Base-by-base conservation (phyloP, 2,888 invertebrate species). In the Cantharis flavilabris region DNA sequence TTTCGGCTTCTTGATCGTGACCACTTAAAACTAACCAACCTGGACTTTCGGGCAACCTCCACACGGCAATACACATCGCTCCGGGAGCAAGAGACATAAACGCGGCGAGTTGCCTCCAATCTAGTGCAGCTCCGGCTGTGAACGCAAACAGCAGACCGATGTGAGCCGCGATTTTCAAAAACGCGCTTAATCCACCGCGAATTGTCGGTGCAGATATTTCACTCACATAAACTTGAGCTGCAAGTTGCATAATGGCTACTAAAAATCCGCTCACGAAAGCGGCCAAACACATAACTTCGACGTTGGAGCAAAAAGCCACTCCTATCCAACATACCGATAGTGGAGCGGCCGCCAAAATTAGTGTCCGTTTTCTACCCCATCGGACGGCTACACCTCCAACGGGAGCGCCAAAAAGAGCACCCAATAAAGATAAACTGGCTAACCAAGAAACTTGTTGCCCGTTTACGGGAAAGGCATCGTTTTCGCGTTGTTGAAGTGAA, bases 151-250 rank as follows among this genome's bases (percentile, higher is more conserved):
- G 90, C 13, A 97, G 94, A 28, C 97, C 97, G 33, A 95, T 91
- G 86, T 96, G 96, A 16, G 96, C 94, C 80, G 94, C 94, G 81
- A 97, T 93, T 88, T 97, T 97, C 80, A 96, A 91, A 77, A 96
- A 92, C 5, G 96, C 95, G 85, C 96, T 96, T 75, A 97, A 90
- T 82, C 95, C 94, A 26, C 97, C 97, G 28, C 97, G 91, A 81
- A 96, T 94, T 79, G 95, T 94, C 2, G 96, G 95, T 20, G 96
- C 94, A 26, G 97, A 94, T 85, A 97, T 96, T 89, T 98, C 97
- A 85, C 96, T 96, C 85, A 97, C 94, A 90, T 97, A 98, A 18
- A 97, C 95, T 82, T 88, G 88, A 49, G 88, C 87, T 33, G 88
- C 86, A 14, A 88, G 82, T 82, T 88, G 88, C 18, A 88, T 86